Evolutionary conservation across 2,888 invertebrate genomes (phyloP).

Genomic region (Ptilodon capucinus): DNA sequence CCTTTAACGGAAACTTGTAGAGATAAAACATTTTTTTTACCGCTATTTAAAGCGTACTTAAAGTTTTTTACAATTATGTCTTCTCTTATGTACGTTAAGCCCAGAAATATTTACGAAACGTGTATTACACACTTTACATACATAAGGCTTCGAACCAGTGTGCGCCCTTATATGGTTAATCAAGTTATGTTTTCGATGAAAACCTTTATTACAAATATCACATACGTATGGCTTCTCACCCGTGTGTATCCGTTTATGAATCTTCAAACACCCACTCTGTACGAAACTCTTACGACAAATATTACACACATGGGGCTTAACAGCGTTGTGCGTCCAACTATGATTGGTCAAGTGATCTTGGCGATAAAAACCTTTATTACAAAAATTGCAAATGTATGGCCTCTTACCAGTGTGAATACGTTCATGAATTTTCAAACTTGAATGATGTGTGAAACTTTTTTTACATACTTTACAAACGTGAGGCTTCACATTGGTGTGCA

Average conservation of each 20-base stretch:
- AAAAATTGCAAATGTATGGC: neutral
- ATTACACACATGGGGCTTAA: too few relatives aligned
- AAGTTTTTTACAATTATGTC: too few relatives aligned
- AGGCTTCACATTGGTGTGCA: too few relatives aligned
- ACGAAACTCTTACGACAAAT: neutral
- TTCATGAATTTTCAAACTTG: neutral
- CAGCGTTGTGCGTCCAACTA: too few relatives aligned
- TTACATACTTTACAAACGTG: neutral
- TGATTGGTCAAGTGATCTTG: too few relatives aligned
- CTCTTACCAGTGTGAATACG: neutral
- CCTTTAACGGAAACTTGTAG: too few relatives aligned
- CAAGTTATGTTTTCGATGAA: neutral
- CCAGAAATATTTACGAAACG: too few relatives aligned
- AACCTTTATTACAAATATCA: neutral
- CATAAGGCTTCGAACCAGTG: conserved; percentile 1
- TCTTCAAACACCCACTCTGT: neutral
- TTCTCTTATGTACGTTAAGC: too few relatives aligned
- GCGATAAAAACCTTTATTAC: neutral
- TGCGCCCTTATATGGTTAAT: neutral
- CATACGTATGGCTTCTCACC: neutral
- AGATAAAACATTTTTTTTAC: too few relatives aligned
- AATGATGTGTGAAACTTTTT: neutral
- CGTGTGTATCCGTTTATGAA: neutral
- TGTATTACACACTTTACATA: neutral
- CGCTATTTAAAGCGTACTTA: too few relatives aligned